Conservation (phyloP, 2,113 vertebrate genomes). For the Notothenia rossii region DNA sequence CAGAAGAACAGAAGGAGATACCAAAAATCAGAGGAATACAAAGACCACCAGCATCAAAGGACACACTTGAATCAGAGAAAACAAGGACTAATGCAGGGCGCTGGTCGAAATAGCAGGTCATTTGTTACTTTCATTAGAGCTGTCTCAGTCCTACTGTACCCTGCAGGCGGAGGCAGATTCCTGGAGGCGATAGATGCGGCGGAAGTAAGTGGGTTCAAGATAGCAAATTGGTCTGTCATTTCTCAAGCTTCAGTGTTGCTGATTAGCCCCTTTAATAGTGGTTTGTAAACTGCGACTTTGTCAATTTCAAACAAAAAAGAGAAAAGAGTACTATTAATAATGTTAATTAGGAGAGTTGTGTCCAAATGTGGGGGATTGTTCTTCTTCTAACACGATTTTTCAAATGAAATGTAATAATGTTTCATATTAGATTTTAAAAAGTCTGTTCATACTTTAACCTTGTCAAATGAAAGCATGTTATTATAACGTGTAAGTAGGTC, state of each 20-base stretch:
- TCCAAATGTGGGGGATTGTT: not conserved
- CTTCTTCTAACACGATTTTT: not conserved
- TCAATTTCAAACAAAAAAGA: not conserved
- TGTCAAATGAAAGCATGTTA: not conserved
- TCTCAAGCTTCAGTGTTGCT: conserved; percentile 39
- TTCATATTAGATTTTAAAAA: not conserved
- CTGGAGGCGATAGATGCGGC: conserved; percentile 29
- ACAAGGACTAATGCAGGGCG: conserved; percentile 60
- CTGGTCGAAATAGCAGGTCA: conserved; percentile 57
- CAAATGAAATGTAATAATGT: too few species aligned
- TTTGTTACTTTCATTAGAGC: conserved; percentile 66
- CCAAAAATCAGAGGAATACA: conserved; percentile 5
- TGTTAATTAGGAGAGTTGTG: not conserved
- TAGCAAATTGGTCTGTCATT: conserved; percentile 42
- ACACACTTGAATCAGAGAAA: conserved; percentile 43
- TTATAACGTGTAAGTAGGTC: not conserved
- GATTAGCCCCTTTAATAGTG: conserved; percentile 31
- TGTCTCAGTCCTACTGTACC: conserved; percentile 47
- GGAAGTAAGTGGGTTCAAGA: conserved; percentile 38
- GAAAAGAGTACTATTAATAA: not conserved
- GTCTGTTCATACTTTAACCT: not conserved
- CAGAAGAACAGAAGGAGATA: not conserved
- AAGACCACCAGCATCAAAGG: conserved; percentile 22
- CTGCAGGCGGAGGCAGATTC: conserved; percentile 50
- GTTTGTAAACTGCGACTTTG: conserved; percentile 24